A percentile compares a stretch with the other conserved stretches of the same genome.
These are phyloP conservation scores for Aphrocallistes beatrix DNA, from an alignment of 37 sponge, comb jelly and placozoan genomes.

Conservation along the genomic window DNA sequence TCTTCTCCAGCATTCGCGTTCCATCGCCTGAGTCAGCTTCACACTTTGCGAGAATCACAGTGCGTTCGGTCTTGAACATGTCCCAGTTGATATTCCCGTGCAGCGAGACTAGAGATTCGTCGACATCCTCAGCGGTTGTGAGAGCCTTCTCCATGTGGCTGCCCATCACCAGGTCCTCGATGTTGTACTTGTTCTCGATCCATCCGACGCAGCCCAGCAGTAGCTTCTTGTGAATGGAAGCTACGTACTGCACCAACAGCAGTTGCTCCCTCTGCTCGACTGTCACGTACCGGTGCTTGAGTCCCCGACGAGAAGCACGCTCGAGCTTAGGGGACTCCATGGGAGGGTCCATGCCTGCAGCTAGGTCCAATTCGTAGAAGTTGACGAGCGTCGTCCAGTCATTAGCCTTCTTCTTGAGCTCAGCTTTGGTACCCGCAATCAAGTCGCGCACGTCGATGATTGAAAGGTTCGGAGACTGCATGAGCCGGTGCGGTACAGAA, in stretches of 20 bases:
- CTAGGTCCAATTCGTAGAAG: background rate
- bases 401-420: background rate
- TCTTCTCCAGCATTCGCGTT: background rate
- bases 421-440: background rate
- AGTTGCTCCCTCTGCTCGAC: constrained; percentile 15
- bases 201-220: constrained; percentile 14
- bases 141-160: background rate
- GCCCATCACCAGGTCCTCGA: background rate
- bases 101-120: constrained; percentile 16
- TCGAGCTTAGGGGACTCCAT: background rate
- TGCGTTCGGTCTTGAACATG: constrained; percentile 17
- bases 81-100: background rate
- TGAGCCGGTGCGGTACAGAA: background rate
- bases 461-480: constrained; percentile 11
- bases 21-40: constrained; percentile 11
- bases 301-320: background rate
- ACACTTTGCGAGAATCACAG: background rate
- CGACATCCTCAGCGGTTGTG: constrained; percentile 1
- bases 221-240: constrained; percentile 17
- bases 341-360: background rate
- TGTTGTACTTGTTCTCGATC: background rate
- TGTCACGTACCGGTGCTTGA: constrained; percentile 17
- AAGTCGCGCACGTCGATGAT: background rate
- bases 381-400: constrained; percentile 18
- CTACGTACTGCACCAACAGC: constrained; percentile 10